Conservation (phyloP, 2,113 vertebrate species). For the Lynx canadensis region DNA sequence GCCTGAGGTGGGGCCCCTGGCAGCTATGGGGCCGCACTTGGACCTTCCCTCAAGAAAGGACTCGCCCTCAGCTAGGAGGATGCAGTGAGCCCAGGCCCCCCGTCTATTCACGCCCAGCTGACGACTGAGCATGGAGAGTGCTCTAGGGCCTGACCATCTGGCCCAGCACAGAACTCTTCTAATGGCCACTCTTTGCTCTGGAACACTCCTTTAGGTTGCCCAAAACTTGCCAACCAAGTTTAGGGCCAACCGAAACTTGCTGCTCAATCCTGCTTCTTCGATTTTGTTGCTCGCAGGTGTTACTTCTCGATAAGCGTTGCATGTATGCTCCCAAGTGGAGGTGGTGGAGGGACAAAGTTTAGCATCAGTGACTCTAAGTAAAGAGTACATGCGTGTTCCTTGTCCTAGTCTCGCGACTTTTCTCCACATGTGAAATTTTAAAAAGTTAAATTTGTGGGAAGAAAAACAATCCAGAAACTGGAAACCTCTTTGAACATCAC, state of each 20-base stretch:
- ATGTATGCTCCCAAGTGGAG: rapidly evolving
- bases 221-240: too few species aligned
- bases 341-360: background rate
- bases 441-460: background rate
- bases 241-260: background rate
- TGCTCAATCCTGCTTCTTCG: background rate
- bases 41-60: background rate
- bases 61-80: background rate
- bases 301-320: rapidly evolving
- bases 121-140: background rate
- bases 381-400: background rate
- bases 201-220: too few species aligned
- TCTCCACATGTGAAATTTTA: background rate
- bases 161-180: background rate
- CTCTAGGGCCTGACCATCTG: background rate
- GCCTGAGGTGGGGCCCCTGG: background rate
- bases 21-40: background rate
- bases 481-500: background rate
- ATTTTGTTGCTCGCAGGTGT: background rate
- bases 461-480: background rate
- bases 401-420: background rate
- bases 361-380: background rate
- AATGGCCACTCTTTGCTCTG: background rate
- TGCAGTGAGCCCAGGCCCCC: background rate
- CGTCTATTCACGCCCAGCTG: background rate